Base-by-base conservation (phyloP, 2,797 vertebrate genomes). In the Lagodon rhomboides region DNA sequence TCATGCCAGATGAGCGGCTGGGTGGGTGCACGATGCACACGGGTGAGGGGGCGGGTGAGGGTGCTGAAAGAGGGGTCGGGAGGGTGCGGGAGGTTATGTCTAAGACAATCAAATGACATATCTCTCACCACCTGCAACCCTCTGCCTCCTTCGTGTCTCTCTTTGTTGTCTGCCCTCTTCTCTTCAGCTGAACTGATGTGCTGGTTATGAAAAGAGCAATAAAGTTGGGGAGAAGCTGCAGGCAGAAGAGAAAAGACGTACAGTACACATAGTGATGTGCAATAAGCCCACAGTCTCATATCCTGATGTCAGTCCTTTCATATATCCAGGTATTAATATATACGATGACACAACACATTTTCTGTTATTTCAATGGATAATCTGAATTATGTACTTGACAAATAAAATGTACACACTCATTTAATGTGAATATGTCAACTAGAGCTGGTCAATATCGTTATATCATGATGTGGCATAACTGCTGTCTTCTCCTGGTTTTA, bases 1-100 rank as follows among this genome's bases (percentile, higher is more conserved):
- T 70, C 43, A 50, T 77, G 77, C 77, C 84, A 82, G 78, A 78
- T 54, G 80, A 84, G 80, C 3, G 11, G 38, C 46, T 77, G 59
- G 66, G 72, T 59, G 62, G 60, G 58, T 20, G 65, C 15, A 38
- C 34, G 20, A 46, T 27, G 23, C 34, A 47, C 15, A 53, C 58
- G 17, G 53, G 47, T 22, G 70, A 20, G 22, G 46, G 46, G 41
- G 18, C 3, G 65, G n/a, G 3, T 18, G 53, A 18, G 18, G 20
- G 23, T 18, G 54, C 15, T 23, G 20, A 38, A 38, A 11, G 38
- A 38, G 38, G 38, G 38, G 38, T 38, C 38, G 38, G 60, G 43
- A 55, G 27, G 17, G 20, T 30, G 50, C 20, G 46, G 70, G 41
- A 6, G 59, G 47, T 60, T 49, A 58, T 0, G 2, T 75, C 61